Percentiles rank a stretch among this genome's conserved stretches.
These are phyloP conservation scores for Orthosia gracilis DNA, from an alignment of 2,888 invertebrate species.

Conservation along the genomic window DNA sequence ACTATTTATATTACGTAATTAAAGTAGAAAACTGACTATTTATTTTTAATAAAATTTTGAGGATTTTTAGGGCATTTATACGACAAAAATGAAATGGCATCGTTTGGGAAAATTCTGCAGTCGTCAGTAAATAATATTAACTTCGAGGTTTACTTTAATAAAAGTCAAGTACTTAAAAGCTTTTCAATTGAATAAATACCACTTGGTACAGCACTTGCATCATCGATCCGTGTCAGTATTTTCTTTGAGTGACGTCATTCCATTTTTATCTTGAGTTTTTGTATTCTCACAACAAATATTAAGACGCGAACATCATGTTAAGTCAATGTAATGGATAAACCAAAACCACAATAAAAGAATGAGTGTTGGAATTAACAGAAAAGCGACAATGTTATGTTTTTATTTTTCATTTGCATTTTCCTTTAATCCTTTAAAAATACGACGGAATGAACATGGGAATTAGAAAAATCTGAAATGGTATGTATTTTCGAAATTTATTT, in stretches of 20 bases:
- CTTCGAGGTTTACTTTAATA: conserved; percentile 28
- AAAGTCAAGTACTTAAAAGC: conserved; percentile 54
- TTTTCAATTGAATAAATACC: conserved; percentile 59
- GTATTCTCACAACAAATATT: conserved; percentile 91
- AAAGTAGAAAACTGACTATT: conserved; percentile 86
- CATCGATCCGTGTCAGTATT: conserved; percentile 36
- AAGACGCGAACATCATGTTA: conserved; percentile 81
- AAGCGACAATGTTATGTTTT: conserved; percentile 82
- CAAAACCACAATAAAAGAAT: conserved; percentile 91
- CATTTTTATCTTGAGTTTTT: conserved; percentile 75
- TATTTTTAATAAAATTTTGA: conserved; percentile 82
- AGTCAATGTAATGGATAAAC: conserved; percentile 85
- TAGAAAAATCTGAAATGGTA: conserved; percentile 83
- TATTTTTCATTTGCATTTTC: conserved; percentile 80
- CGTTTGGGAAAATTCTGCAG: conserved; percentile 66
- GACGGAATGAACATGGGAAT: conserved; percentile 74
- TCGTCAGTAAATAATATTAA: conserved; percentile 42
- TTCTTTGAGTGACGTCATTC: conserved; percentile 77
- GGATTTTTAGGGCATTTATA: conserved; percentile 79
- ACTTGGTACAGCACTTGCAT: conserved; percentile 28
- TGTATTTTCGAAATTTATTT: conserved; percentile 86
- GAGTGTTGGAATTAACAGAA: conserved; percentile 91
- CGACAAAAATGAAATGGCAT: conserved; percentile 79
- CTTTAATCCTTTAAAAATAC: conserved; percentile 77
- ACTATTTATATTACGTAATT: conserved; percentile 87